These are phyloP conservation scores for Cynoglossus semilaevis DNA, from an alignment of 2,113 vertebrate genomes.

Conservation along the genomic window DNA sequence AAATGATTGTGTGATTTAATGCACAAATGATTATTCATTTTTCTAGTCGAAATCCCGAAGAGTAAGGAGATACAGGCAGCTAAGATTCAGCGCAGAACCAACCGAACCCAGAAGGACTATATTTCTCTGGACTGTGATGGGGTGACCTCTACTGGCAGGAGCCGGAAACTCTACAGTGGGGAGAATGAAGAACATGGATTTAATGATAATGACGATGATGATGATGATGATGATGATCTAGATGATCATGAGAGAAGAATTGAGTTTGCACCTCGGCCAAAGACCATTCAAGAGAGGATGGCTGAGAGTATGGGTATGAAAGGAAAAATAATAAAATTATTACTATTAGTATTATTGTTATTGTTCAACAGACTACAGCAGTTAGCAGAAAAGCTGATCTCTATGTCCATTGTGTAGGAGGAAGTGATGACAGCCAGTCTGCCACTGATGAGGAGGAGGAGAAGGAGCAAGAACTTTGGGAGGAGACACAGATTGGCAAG, in stretches of 20 bases:
- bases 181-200: constrained; percentile 66
- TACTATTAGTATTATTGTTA: no score
- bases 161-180: constrained; percentile 52
- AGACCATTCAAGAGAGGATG: constrained; percentile 83
- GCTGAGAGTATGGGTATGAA: constrained; percentile 81
- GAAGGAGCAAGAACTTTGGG: constrained; percentile 84
- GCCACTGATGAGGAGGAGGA: constrained; percentile 73
- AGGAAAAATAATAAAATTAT: background rate
- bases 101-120: constrained; percentile 77
- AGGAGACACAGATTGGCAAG: constrained; percentile 90
- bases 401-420: constrained; percentile 58
- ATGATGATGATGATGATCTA: constrained; percentile 74
- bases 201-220: constrained; percentile 71
- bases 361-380: background rate
- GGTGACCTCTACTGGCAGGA: constrained; percentile 38
- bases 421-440: constrained; percentile 65
- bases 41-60: constrained; percentile 76
- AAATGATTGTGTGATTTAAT: background rate
- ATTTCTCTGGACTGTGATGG: constrained; percentile 75
- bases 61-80: constrained; percentile 74
- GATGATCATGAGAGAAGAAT: constrained; percentile 82
- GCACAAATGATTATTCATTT: background rate
- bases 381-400: background rate
- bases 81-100: constrained; percentile 71
- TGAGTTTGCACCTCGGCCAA: constrained; percentile 79